A percentile compares a stretch with the other conserved stretches of the same genome.
Evolutionary conservation across 2,113 vertebrate species (phyloP).

Genomic region (Lipotes vexillifer): DNA sequence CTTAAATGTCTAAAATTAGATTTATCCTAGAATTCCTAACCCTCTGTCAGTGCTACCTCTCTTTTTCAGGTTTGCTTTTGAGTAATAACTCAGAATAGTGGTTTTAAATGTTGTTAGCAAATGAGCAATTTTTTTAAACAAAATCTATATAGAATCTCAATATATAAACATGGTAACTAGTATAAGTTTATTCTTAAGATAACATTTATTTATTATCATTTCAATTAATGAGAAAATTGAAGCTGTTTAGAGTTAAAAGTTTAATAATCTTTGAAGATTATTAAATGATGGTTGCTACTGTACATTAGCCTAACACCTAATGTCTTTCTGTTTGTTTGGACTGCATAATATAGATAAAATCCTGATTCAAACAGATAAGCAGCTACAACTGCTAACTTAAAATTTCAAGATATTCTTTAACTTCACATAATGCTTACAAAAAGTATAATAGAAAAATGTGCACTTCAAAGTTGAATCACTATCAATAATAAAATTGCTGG

Average conservation of each 20-base stretch:
- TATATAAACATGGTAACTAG: not conserved
- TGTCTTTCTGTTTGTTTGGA: not conserved
- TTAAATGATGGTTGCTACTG: not conserved
- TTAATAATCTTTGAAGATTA: not conserved
- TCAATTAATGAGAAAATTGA: not conserved
- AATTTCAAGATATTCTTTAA: not conserved
- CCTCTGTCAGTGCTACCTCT: not conserved
- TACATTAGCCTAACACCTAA: not conserved
- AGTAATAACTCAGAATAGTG: not conserved
- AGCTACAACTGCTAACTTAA: not conserved
- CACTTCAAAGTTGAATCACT: not conserved
- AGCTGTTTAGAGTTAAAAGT: not conserved
- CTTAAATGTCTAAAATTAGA: not conserved
- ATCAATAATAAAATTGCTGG: not conserved
- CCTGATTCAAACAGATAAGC: not conserved
- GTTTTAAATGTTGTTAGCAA: not conserved
- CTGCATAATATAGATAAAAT: not conserved
- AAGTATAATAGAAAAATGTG: not conserved
- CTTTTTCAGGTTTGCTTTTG: not conserved
- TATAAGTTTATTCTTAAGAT: not conserved
- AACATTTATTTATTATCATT: not conserved
- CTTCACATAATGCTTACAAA: not conserved
- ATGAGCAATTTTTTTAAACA: not conserved
- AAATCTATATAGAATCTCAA: not conserved
- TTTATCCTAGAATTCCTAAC: not conserved